Evolutionary conservation across 2,113 vertebrate species (phyloP).

Genomic region (Engystomops pustulosus): DNA sequence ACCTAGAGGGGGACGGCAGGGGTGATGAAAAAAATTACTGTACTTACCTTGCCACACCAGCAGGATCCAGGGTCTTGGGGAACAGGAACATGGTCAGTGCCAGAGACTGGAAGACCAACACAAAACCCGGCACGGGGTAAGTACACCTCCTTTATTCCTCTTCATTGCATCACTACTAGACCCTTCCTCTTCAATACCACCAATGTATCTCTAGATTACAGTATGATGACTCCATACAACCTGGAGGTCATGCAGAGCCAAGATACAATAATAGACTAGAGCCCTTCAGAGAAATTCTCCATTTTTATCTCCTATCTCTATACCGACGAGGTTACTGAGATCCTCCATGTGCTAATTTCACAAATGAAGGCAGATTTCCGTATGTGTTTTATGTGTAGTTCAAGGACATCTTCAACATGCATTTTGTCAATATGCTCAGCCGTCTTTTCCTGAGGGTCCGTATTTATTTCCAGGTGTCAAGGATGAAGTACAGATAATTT

Average conservation of each 20-base stretch:
- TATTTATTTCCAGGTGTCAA: constrained; percentile 54
- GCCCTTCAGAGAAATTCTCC: not conserved
- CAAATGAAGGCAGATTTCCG: not conserved
- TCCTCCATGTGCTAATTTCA: not conserved
- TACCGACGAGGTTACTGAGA: not conserved
- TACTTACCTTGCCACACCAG: too few relatives aligned
- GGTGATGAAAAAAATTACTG: too few relatives aligned
- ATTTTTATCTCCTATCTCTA: not conserved
- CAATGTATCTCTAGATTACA: too few relatives aligned
- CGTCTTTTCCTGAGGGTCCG: constrained; percentile 31
- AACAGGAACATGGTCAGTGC: too few relatives aligned
- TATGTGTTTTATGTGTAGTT: constrained; percentile 25
- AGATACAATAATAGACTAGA: not conserved
- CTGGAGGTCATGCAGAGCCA: not conserved
- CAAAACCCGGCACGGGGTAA: too few relatives aligned
- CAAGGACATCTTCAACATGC: constrained; percentile 55
- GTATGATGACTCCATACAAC: too few relatives aligned
- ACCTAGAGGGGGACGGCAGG: too few relatives aligned
- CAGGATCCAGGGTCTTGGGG: too few relatives aligned
- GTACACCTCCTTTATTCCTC: too few relatives aligned
- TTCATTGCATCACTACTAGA: too few relatives aligned
- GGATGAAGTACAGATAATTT: constrained; percentile 46
- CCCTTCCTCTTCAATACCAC: too few relatives aligned
- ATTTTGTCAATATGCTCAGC: constrained; percentile 54
- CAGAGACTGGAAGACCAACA: too few relatives aligned